These are phyloP conservation scores for Danaus plexippus DNA, from an alignment of 1,140 invertebrate genomes.

Conservation along the genomic window DNA sequence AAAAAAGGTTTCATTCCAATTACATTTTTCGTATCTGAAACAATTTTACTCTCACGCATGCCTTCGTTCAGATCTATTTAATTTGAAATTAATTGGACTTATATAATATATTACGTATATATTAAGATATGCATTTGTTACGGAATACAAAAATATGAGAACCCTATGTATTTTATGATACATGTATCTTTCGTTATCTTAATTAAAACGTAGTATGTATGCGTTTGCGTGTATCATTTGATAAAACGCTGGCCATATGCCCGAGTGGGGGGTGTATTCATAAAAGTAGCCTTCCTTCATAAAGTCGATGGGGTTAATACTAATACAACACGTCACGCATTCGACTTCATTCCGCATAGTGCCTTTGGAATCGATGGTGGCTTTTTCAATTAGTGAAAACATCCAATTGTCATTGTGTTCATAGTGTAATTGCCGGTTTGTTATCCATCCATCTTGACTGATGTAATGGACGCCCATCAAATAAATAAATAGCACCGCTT, in stretches of 20 bases:
- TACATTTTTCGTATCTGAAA: no score
- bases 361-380: slow-evolving; percentile 52
- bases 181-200: slow-evolving; percentile 9
- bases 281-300: slow-evolving; percentile 41
- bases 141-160: no score
- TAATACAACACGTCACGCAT: slow-evolving; percentile 60
- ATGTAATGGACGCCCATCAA: slow-evolving; percentile 63
- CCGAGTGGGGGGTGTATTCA: slow-evolving; percentile 11
- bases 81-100: no score
- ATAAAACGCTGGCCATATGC: slow-evolving; percentile 14
- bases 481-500: slow-evolving; percentile 53
- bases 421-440: slow-evolving; percentile 66
- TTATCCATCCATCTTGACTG: slow-evolving; percentile 67
- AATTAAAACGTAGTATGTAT: slow-evolving; percentile 14
- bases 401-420: slow-evolving; percentile 67
- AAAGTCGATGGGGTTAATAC: slow-evolving; percentile 63
- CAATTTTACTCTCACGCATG: no score
- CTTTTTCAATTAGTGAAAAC: slow-evolving; percentile 69
- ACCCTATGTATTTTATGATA: no score
- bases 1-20: slow-evolving; percentile 2
- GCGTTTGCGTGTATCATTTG: slow-evolving; percentile 9
- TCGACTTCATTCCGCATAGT: slow-evolving; percentile 64
- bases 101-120: no score
- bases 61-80: no score
- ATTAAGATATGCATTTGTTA: no score